Evolutionary conservation across 2,797 vertebrate genomes (phyloP), one percentile per base, ranked within the genome.

Genomic region (Sphaeramia orbicularis): DNA sequence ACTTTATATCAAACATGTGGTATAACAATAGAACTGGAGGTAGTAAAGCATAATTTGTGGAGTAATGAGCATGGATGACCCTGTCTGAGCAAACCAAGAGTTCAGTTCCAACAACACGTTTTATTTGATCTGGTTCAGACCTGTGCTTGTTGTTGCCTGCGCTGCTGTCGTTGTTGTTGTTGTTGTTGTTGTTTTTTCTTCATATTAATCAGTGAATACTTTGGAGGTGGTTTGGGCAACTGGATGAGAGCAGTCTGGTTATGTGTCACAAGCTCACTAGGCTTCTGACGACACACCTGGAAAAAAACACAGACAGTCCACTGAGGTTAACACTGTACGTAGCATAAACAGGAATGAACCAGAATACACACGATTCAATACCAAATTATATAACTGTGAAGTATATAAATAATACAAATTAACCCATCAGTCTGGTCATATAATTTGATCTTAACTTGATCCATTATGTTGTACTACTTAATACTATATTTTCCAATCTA

Each of bases 101-200:
- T 51, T 0, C 18, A 30, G 24, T 45, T 42, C 9, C 21, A 58
- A 55, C 10, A 55, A 73, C 19, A 44, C 15, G 47, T 37, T 4
- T 37, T 19, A 18, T 51, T 65, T 49, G 14, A 35, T 40, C 27
- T 48, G 21, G 12, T 16, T 52, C 65, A 85, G 78, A 99, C 98
- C 94, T 97, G 93, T 53, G 92, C 94, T 78, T 97, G 93, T 63
- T 73, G 93, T 80, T 94, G 92, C 85, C 90, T 94, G 72, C 82
- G 93, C 55, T 74, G 77, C 44, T 76, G 62, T 60, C 92, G 82
- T 47, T 91, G 72, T 60, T 92, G 83, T 47, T 91, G 72, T n/a
- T n/a, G n/a, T n/a, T n/a, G n/a, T n/a, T n/a, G n/a, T 53, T 87
- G 95, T 56, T 87, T 94, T 15, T 70, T 85, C 73, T 94, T 94